Percentiles rank a stretch among this genome's conserved stretches.
phyloP scores from a whole-genome alignment of 1,140 invertebrate species.

The Lordiphosa mommai region DNA sequence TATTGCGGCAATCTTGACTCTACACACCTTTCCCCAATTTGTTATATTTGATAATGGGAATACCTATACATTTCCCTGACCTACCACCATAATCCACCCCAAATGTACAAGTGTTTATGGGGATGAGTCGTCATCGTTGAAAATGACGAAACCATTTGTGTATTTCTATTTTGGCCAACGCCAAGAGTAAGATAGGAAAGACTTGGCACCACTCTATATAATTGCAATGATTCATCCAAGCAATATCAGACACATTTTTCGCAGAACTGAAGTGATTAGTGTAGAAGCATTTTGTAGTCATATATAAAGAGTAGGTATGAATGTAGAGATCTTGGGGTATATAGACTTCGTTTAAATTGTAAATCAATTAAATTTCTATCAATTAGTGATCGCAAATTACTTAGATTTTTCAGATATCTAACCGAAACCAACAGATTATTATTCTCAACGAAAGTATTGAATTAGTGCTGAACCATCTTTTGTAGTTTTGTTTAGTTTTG shows the following conservation, averaged over 20 bases:
- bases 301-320: no score
- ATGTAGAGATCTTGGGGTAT: no score
- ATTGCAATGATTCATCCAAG: slow-evolving; percentile 23
- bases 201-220: background rate
- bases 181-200: slow-evolving; percentile 15
- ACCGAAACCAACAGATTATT: no score
- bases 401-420: no score
- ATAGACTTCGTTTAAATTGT: no score
- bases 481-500: no score
- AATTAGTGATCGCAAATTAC: no score
- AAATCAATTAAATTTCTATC: no score
- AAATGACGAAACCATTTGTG: slow-evolving; percentile 52
- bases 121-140: slow-evolving; percentile 12
- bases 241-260: slow-evolving; percentile 9
- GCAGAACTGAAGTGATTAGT: slow-evolving; percentile 12
- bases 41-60: slow-evolving; percentile 11
- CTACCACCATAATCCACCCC: slow-evolving; percentile 51
- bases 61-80: slow-evolving; percentile 43
- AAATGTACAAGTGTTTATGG: slow-evolving; percentile 6
- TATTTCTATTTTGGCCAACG: slow-evolving; percentile 36
- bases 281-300: no score
- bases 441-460: no score
- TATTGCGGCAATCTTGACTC: slow-evolving; percentile 12
- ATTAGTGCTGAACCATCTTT: no score
- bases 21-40: slow-evolving; percentile 41